These are phyloP conservation scores for Sternotherus odoratus DNA, from an alignment of 2,797 vertebrate genomes.

Conservation along the genomic window DNA sequence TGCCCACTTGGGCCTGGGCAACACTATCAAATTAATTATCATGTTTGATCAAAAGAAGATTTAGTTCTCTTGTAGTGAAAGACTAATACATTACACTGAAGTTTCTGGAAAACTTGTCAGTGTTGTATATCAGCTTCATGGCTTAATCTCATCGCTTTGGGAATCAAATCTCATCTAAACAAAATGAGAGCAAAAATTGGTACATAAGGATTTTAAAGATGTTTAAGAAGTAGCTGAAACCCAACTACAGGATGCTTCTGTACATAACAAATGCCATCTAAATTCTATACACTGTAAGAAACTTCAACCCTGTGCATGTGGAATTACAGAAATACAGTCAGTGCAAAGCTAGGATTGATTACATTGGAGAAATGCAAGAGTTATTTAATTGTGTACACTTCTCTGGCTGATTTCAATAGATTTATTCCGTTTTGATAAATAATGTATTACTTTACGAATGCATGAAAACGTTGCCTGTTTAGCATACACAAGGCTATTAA, in stretches of 20 bases:
- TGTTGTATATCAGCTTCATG: fast-evolving
- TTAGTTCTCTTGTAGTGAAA: neutral
- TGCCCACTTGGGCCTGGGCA: neutral
- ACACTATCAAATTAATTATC: neutral
- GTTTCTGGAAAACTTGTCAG: neutral
- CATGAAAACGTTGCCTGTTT: constrained; percentile 59
- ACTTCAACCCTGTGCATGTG: neutral
- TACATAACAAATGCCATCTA: constrained; percentile 18
- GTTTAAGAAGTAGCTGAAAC: constrained; percentile 28
- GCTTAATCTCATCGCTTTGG: neutral
- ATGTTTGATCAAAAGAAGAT: constrained; percentile 22
- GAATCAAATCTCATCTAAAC: constrained; percentile 14
- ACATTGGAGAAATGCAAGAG: constrained; percentile 59
- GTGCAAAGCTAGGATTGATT: constrained; percentile 61
- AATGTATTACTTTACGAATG: constrained; percentile 61
- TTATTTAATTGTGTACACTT: constrained; percentile 72
- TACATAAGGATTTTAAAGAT: neutral
- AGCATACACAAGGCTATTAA: constrained; percentile 73
- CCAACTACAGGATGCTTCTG: constrained; percentile 25
- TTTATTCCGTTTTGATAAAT: constrained; percentile 71
- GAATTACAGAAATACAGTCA: constrained; percentile 59
- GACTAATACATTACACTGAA: neutral
- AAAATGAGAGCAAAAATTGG: constrained; percentile 33
- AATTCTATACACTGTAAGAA: neutral
- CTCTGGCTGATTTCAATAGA: constrained; percentile 65